These are phyloP conservation scores for Cynopterus sphinx DNA, from an alignment of 2,797 vertebrate genomes.

Conservation along the genomic window DNA sequence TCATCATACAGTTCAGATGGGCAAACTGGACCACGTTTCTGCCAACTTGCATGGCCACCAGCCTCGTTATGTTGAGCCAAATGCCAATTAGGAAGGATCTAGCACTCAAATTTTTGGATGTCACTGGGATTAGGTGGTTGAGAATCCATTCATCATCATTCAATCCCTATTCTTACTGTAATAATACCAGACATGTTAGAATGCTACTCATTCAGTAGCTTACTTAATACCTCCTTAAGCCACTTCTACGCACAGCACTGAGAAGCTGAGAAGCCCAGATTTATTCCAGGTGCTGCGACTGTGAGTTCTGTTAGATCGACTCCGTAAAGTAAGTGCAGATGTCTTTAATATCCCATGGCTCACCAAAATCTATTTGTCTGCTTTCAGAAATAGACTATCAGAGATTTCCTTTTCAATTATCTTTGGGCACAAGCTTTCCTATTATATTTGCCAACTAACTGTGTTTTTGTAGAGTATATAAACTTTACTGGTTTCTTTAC, in stretches of 20 bases:
- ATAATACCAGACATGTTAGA: conserved; percentile 17
- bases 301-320: neutral
- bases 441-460: neutral
- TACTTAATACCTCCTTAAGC: conserved; percentile 51
- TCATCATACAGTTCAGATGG: neutral
- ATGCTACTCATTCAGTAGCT: neutral
- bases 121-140: conserved; percentile 28
- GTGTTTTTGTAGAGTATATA: neutral
- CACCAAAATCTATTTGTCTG: conserved; percentile 8
- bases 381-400: conserved; percentile 43
- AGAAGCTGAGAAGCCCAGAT: neutral
- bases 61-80: conserved; percentile 39
- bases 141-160: conserved; percentile 51
- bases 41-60: conserved; percentile 34
- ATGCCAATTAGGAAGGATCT: conserved; percentile 61
- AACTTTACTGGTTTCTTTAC: neutral
- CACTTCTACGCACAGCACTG: neutral
- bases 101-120: conserved; percentile 15
- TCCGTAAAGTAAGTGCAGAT: conserved; percentile 39
- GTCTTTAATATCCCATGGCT: neutral
- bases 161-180: neutral
- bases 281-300: neutral
- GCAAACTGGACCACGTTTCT: neutral
- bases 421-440: neutral
- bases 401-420: neutral